A percentile compares a stretch with the other conserved stretches of the same genome.
Evolutionary conservation across 2,797 vertebrate genomes (phyloP).

Genomic region (Sebastes cheni): DNA sequence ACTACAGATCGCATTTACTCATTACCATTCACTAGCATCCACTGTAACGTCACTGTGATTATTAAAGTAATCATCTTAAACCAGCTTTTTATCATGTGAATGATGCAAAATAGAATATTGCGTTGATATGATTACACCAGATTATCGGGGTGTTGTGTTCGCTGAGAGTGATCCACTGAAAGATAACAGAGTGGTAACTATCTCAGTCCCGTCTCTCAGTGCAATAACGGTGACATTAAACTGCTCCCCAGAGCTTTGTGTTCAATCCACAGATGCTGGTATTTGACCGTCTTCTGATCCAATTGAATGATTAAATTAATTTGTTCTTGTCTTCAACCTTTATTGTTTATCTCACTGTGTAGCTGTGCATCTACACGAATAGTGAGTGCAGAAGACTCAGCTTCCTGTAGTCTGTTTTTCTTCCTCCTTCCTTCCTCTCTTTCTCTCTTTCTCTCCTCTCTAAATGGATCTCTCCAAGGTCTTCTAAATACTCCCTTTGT

Average conservation of each 20-base stretch:
- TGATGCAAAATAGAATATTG: neutral
- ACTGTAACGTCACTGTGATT: neutral
- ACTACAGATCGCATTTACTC: neutral
- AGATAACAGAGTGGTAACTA: neutral
- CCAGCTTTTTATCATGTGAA: conserved; percentile 2
- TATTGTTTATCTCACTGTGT: neutral
- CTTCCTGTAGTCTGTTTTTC: neutral
- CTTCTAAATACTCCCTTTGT: conserved; percentile 36
- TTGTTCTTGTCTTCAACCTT: neutral
- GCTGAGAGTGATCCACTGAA: neutral
- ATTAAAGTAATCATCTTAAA: neutral
- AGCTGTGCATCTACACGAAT: too few relatives aligned
- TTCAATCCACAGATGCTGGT: neutral
- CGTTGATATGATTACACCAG: neutral
- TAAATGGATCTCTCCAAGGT: conserved; percentile 51
- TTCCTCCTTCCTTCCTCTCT: neutral
- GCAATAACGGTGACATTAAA: neutral
- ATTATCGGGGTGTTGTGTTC: neutral
- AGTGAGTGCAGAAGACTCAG: neutral
- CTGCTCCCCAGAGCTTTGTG: neutral
- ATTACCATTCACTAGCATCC: neutral
- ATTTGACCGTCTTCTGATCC: neutral
- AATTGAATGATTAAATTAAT: neutral
- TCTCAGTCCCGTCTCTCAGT: neutral
- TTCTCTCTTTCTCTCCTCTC: neutral